Evolutionary conservation across 1,140 invertebrate genomes (phyloP), one percentile per base, ranked within the genome.

Genomic region (Trichogramma pretiosum): DNA sequence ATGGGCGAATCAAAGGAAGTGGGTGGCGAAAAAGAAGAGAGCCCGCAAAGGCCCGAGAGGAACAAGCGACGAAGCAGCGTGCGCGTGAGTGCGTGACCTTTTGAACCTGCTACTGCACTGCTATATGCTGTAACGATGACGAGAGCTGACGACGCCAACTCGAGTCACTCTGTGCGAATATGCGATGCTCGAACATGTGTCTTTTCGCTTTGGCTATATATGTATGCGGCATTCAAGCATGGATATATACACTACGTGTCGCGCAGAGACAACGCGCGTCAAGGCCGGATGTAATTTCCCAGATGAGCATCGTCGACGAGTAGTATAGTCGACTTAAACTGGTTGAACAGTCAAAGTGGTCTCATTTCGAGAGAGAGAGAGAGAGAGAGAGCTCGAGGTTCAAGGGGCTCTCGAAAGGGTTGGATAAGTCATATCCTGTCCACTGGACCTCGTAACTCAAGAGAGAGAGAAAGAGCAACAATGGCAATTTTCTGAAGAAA

Each of bases 291-390:
- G 68, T 70, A 71, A 70, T 71, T 71, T 69, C 64, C 67, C 63
- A 70, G 68, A 70, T 65, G 67, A 71, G 62, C 61, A 59, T 46
- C 52, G 56, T 48, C 46, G 50, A 39, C 37, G 48, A 35, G 52
- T 55, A 52, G 43, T 56, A 50, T 47, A 50, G 53, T 54, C 56
- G 59, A 62, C 58, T 64, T 65, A 63, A 57, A 68, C 64, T 68
- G 67, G 61, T 64, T 68, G 62, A 68, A 67, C 69, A 63, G 69
- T 70, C 68, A 72, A 72, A 72, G 67, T 67, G 65, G 64, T 60
- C 62, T 69, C n/a, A n/a, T n/a, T n/a, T n/a, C n/a, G n/a, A n/a
- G n/a, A n/a, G n/a, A n/a, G n/a, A n/a, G n/a, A n/a, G 61, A 65
- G n/a, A n/a, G n/a, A n/a, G n/a, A n/a, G n/a, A n/a, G n/a, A n/a